phyloP scores from a whole-genome alignment of 2,888 invertebrate species.

The Heliconius cydno region DNA sequence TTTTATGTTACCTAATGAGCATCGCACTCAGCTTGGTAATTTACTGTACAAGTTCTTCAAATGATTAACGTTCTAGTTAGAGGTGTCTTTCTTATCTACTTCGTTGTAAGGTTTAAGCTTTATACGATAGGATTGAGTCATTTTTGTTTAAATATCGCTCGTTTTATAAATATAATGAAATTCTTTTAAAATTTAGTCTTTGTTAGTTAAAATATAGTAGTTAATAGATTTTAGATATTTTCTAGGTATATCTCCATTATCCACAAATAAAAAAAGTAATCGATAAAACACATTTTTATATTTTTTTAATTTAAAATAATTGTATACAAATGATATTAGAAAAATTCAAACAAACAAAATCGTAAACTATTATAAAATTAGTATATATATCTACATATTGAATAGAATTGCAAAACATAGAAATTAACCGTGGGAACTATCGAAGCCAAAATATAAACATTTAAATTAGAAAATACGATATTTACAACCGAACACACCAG shows the following conservation, averaged over 20 bases:
- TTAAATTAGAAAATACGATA: background rate
- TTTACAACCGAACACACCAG: background rate
- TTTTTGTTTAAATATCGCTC: background rate
- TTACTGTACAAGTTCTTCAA: constrained; percentile 52
- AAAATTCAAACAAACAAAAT: background rate
- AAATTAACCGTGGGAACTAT: constrained; percentile 11
- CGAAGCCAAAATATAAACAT: background rate
- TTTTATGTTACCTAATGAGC: constrained; percentile 71
- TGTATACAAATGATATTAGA: background rate
- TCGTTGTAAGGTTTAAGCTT: constrained; percentile 33
- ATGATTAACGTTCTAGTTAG: constrained; percentile 53
- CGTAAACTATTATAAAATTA: background rate
- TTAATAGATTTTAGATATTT: no score
- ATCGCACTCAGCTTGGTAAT: constrained; percentile 53
- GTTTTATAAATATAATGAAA: background rate
- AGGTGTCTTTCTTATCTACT: constrained; percentile 41
- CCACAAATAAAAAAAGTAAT: background rate
- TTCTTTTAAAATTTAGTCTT: background rate
- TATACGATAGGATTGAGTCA: constrained; percentile 8
- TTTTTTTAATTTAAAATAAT: background rate
- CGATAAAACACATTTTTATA: background rate
- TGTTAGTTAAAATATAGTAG: background rate
- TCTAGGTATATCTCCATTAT: no score
- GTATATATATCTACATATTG: background rate
- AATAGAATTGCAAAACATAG: constrained; percentile 1